Evolutionary conservation across 2,888 invertebrate species (phyloP).

Genomic region (Tethea ocularis): DNA sequence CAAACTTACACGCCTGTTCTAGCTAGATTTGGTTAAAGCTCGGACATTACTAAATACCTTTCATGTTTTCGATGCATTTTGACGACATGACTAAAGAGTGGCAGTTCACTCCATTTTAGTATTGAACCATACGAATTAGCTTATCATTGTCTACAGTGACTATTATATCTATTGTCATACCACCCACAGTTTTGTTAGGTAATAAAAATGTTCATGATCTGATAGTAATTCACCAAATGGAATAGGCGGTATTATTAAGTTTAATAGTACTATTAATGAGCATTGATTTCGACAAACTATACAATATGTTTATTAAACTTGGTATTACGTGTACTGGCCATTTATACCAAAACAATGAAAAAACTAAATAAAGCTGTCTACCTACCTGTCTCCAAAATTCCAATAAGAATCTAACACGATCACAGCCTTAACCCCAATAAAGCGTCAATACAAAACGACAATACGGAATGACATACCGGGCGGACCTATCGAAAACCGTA

Average conservation of each 20-base stretch:
- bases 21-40: slow-evolving; percentile 19
- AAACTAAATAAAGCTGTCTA: neutral
- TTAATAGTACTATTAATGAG: too few species aligned
- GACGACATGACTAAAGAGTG: neutral
- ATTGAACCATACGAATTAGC: neutral
- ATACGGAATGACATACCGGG: slow-evolving; percentile 21
- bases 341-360: neutral
- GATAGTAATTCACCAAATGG: neutral
- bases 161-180: neutral
- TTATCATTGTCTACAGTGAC: too few species aligned
- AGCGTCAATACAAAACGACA: slow-evolving; percentile 31
- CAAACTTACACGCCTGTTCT: slow-evolving; percentile 60
- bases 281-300: too few species aligned
- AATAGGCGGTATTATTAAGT: too few species aligned
- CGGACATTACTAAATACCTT: slow-evolving; percentile 2
- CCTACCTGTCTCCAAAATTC: slow-evolving; percentile 17
- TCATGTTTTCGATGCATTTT: neutral
- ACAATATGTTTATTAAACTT: too few species aligned
- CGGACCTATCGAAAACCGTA: slow-evolving; percentile 29
- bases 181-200: neutral
- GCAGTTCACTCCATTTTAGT: neutral
- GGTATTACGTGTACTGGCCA: neutral
- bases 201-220: neutral
- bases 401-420: slow-evolving; percentile 32
- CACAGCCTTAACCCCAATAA: slow-evolving; percentile 19